Percentiles rank a stretch among this genome's conserved stretches.
Evolutionary conservation across 1,140 invertebrate genomes (phyloP).

Genomic region (Oscheius sp.): DNA sequence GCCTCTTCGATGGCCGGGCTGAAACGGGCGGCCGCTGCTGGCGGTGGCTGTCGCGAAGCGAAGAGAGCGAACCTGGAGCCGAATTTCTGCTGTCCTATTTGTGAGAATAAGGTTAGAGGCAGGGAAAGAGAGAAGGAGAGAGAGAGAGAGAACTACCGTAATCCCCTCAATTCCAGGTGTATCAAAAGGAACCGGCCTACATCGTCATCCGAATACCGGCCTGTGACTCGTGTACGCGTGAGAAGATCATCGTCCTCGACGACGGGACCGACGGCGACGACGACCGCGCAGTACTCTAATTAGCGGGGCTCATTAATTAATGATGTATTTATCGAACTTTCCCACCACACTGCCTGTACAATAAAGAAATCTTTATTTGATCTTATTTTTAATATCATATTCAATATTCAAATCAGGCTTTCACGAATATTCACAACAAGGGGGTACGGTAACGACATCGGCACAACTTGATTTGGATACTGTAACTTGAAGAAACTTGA

Average conservation of each 20-base stretch:
- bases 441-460: neutral
- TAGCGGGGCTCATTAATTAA: too few relatives aligned
- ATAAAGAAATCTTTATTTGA: too few relatives aligned
- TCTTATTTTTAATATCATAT: too few relatives aligned
- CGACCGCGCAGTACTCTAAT: too few relatives aligned
- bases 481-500: too few relatives aligned
- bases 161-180: conserved; percentile 14
- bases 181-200: conserved; percentile 37
- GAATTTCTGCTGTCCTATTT: conserved; percentile 39
- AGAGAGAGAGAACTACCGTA: too few relatives aligned
- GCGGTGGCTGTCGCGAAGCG: neutral
- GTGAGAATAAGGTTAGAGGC: conserved; percentile 30
- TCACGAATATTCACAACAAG: neutral
- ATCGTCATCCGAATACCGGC: conserved; percentile 40
- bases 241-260: conserved; percentile 37
- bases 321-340: too few relatives aligned
- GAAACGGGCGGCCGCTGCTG: neutral
- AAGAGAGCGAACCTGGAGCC: neutral
- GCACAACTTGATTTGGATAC: too few relatives aligned
- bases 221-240: conserved; percentile 33
- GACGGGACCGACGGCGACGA: neutral
- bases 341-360: too few relatives aligned
- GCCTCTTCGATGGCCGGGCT: neutral
- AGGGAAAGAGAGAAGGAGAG: neutral
- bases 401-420: neutral